Conservation (phyloP, 2,888 invertebrate species). For the Tenthredo scrophulariae region DNA sequence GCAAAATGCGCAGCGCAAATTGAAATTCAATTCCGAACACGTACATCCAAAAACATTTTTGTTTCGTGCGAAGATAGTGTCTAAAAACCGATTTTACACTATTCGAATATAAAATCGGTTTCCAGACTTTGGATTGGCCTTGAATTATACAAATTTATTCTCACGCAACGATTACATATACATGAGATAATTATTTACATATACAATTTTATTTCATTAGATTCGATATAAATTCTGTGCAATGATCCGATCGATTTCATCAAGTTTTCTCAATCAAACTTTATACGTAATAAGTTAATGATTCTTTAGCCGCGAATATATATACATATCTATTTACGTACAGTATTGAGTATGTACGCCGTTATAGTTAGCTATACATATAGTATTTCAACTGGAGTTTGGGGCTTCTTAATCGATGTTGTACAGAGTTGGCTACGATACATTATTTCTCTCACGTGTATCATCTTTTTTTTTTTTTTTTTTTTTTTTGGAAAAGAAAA, state of each 20-base stretch:
- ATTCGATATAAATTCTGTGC: neutral
- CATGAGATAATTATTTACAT: neutral
- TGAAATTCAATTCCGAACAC: too few relatives aligned
- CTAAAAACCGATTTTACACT: too few relatives aligned
- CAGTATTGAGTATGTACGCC: neutral
- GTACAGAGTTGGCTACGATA: neutral
- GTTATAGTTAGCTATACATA: neutral
- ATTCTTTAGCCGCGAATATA: neutral
- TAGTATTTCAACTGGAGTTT: neutral
- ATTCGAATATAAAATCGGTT: too few relatives aligned
- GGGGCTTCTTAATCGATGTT: conserved; percentile 4
- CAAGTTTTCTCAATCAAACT: neutral
- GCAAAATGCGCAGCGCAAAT: too few relatives aligned
- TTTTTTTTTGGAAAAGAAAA: too few relatives aligned
- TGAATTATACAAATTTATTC: neutral
- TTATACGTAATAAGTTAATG: neutral
- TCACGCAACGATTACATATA: neutral
- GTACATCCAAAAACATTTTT: too few relatives aligned
- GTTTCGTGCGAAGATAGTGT: too few relatives aligned
- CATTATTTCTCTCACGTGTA: neutral
- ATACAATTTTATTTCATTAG: neutral
- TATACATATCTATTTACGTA: neutral
- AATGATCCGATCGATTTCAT: neutral
- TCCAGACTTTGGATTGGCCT: too few relatives aligned
- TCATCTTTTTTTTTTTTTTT: too few relatives aligned